Conservation (phyloP, 2,888 invertebrate genomes). For the Drosophila robusta region DNA sequence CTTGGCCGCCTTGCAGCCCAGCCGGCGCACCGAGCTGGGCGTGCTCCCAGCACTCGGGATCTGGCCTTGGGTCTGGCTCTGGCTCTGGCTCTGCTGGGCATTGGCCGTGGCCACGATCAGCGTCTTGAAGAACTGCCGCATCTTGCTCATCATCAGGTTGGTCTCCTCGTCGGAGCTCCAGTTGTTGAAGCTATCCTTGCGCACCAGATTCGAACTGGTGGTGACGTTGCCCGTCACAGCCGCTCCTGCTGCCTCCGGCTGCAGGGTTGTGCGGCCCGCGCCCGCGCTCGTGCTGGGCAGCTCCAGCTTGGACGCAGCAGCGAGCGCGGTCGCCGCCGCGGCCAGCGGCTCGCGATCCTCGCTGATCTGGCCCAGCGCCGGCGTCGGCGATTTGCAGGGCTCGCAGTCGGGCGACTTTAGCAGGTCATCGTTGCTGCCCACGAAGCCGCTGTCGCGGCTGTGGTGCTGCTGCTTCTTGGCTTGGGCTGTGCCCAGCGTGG, state of each 20-base stretch:
- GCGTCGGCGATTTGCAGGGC: conserved; percentile 73
- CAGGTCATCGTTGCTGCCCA: conserved; percentile 94
- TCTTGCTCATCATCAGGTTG: conserved; percentile 97
- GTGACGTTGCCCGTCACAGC: conserved; percentile 65
- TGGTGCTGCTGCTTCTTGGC: conserved; percentile 88
- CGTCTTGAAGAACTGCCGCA: conserved; percentile 96
- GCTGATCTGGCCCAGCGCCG: conserved; percentile 74
- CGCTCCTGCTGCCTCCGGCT: conserved; percentile 38
- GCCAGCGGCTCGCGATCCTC: conserved; percentile 84
- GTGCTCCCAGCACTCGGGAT: conserved; percentile 55
- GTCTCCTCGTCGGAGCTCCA: conserved; percentile 98
- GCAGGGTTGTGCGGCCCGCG: conserved; percentile 21
- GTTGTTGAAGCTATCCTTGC: conserved; percentile 96
- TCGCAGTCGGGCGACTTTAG: conserved; percentile 87
- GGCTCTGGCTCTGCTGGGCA: conserved; percentile 85
- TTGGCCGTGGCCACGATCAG: conserved; percentile 90
- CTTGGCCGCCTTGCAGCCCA: conserved; percentile 65
- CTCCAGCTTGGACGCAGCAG: conserved; percentile 44
- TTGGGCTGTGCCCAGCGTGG: conserved; percentile 86
- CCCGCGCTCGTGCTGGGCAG: conserved; percentile 52
- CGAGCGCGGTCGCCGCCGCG: conserved; percentile 7
- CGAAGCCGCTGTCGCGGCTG: conserved; percentile 94
- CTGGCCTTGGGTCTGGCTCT: conserved; percentile 84
- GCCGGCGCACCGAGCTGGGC: conserved; percentile 54
- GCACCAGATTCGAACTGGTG: conserved; percentile 86